phyloP scores from a whole-genome alignment of 2,888 invertebrate genomes.

The Mythimna lalbum region DNA sequence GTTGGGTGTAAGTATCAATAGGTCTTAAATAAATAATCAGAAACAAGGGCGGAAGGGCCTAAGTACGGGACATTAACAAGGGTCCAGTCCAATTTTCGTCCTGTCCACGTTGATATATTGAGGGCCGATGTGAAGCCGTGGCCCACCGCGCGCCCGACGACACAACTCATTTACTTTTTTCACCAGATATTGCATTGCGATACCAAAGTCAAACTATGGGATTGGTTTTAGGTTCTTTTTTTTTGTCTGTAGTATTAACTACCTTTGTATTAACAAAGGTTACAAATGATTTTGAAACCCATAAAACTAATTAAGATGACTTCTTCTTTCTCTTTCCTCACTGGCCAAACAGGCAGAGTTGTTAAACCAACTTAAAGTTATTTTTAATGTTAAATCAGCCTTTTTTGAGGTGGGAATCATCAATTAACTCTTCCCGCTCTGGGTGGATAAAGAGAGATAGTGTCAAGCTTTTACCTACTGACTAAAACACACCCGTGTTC shows the following conservation, averaged over 20 bases:
- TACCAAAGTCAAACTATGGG: constrained; percentile 53
- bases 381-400: too few relatives aligned
- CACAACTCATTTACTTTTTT: constrained; percentile 84
- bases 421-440: too few relatives aligned
- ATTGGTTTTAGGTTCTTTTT: constrained; percentile 9
- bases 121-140: constrained; percentile 80
- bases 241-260: background rate
- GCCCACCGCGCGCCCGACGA: constrained; percentile 71
- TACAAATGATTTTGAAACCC: background rate
- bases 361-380: too few relatives aligned
- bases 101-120: constrained; percentile 90
- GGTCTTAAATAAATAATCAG: constrained; percentile 89
- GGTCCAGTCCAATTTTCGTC: constrained; percentile 90
- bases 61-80: constrained; percentile 90
- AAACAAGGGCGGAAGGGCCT: constrained; percentile 85
- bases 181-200: constrained; percentile 69
- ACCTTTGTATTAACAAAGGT: too few relatives aligned
- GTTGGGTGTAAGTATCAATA: constrained; percentile 80
- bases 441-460: too few relatives aligned
- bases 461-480: too few relatives aligned
- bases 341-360: background rate
- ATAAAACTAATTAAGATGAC: too few relatives aligned
- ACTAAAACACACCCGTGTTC: too few relatives aligned
- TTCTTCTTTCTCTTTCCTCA: too few relatives aligned
- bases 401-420: too few relatives aligned